phyloP scores from a whole-genome alignment of 2,888 invertebrate genomes.

The Tromatobia lineatoria region DNA sequence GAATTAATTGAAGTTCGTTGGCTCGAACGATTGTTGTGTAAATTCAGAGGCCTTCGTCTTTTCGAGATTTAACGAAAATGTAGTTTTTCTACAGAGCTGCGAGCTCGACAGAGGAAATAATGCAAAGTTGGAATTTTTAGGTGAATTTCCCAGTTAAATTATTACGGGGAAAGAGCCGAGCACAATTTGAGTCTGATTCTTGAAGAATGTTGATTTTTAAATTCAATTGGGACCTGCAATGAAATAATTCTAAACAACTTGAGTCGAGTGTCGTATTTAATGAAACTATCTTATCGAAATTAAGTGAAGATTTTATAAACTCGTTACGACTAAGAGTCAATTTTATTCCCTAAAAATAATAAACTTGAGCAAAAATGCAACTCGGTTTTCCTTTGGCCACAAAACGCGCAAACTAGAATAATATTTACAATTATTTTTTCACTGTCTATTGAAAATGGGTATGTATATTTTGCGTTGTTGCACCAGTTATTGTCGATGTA shows the following conservation, averaged over 20 bases:
- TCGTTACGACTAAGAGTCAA: background rate
- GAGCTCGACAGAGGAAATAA: slow-evolving; percentile 3
- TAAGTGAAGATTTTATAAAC: background rate
- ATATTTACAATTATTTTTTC: slow-evolving; percentile 1
- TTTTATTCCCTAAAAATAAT: background rate
- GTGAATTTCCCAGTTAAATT: slow-evolving; percentile 7
- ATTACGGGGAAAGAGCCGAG: background rate
- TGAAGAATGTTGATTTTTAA: background rate
- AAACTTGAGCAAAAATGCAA: background rate
- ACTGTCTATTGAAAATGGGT: background rate
- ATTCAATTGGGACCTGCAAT: slow-evolving; percentile 5
- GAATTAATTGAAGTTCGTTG: slow-evolving; percentile 7
- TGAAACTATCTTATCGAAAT: background rate
- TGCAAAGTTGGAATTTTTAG: background rate
- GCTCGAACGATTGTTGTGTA: background rate
- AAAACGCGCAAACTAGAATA: background rate
- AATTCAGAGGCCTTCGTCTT: slow-evolving; percentile 25
- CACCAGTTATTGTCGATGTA: slow-evolving; percentile 10
- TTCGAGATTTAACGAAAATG: slow-evolving; percentile 6
- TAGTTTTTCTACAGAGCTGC: slow-evolving; percentile 14
- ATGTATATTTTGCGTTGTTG: background rate
- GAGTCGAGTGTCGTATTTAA: background rate
- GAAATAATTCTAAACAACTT: background rate
- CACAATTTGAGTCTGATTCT: slow-evolving; percentile 10
- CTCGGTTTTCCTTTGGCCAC: slow-evolving; percentile 1